Base-by-base conservation (phyloP, 2,797 vertebrate species). In the Orientallactaga sibirica region DNA sequence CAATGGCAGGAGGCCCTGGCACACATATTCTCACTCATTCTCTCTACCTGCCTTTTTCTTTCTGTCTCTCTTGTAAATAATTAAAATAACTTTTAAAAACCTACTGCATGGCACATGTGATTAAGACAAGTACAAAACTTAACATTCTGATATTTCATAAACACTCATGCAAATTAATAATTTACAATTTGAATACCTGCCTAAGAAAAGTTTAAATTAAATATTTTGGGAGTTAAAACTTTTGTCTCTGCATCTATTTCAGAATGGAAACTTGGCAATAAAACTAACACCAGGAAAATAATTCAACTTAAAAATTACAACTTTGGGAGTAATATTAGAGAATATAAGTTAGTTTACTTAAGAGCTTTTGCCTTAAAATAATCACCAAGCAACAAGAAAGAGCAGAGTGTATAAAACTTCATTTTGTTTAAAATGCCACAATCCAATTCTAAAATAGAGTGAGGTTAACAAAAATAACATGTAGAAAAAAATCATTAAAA, bases 251-350 rank as follows among this genome's bases (percentile, higher is more conserved):
- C 68, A 78, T 66, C 70, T 88, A 86, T 24, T 48, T 37, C 19
- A 70, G 41, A 75, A 19, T 25, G 52, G 10, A 80, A 90, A 84
- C 22, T 83, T 81, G 29, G 29, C 82, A 18, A 33, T 52, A 66
- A 81, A 87, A 19, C 10, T 89, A 89, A 91, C 18, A 86, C 3
- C 71, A 52, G 41, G 20, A 94, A 92, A 88, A 80, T n/a, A 93
- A 19, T 58, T 22, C 29, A 62, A 55, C 43, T 5, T 74, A 83
- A 95, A 87, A 93, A n/a, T 18, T 81, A 78, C 29, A 79, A 82
- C 55, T 33, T 84, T 48, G 24, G 27, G 43, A 10, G 22, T 77
- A 85, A 67, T 43, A 74, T 43, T 64, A 61, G 48, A 67, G 18
- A 14, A 16, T 14, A 67, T 15, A 16, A 62, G 29, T 7, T 52